These are phyloP conservation scores for Drosophila pruinosa DNA, from an alignment of 1,140 invertebrate genomes.

Conservation along the genomic window DNA sequence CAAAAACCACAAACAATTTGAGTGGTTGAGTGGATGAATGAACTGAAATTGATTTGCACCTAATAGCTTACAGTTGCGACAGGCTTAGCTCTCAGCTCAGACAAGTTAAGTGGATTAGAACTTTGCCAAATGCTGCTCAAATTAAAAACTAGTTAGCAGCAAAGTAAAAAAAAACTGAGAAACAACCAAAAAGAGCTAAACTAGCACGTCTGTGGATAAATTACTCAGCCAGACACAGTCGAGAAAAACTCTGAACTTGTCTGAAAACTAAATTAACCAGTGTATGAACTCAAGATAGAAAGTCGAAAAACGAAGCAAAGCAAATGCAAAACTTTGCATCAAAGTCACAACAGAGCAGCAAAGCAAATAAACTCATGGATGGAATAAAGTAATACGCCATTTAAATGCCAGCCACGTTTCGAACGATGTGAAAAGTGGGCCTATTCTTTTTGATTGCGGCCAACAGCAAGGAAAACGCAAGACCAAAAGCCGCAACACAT, in stretches of 20 bases:
- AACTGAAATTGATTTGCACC: conserved; percentile 38
- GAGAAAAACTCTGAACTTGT: conserved; percentile 24
- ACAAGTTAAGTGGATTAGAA: conserved; percentile 51
- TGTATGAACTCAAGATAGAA: conserved; percentile 41
- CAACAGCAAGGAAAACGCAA: background rate
- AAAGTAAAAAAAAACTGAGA: background rate
- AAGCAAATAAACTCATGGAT: conserved; percentile 1
- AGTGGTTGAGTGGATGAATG: conserved; percentile 1
- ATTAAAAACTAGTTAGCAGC: conserved; percentile 58
- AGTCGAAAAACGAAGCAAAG: background rate
- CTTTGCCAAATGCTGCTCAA: conserved; percentile 41
- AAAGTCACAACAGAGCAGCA: conserved; percentile 21
- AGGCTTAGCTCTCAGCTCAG: conserved; percentile 2
- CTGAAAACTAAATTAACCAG: conserved; percentile 56
- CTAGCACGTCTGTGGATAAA: conserved; percentile 46
- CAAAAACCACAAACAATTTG: conserved; percentile 26
- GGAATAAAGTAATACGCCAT: conserved; percentile 38
- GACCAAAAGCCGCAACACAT: conserved; percentile 22
- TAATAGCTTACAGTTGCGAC: conserved; percentile 19
- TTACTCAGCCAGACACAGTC: conserved; percentile 8
- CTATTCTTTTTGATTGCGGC: conserved; percentile 26
- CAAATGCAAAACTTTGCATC: conserved; percentile 36
- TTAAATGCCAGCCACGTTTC: conserved; percentile 65
- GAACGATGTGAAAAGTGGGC: conserved; percentile 64
- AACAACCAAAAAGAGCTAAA: conserved; percentile 17